phyloP scores from a whole-genome alignment of 2,113 vertebrate species.

The Catagonus wagneri region DNA sequence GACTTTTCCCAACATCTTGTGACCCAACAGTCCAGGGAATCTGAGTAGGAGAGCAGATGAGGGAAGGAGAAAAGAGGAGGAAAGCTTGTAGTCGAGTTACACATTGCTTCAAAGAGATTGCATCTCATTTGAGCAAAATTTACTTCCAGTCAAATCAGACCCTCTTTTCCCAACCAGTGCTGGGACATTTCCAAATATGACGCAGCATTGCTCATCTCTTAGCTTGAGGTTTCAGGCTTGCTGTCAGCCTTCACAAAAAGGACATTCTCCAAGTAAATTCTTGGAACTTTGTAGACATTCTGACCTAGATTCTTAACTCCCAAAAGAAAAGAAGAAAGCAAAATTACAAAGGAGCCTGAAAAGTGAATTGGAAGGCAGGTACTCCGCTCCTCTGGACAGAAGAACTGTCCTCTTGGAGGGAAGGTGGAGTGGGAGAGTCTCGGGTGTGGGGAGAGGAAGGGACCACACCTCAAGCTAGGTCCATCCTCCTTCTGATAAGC shows the following conservation, averaged over 20 bases:
- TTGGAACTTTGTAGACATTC: conserved; percentile 53
- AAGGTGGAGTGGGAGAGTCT: background rate
- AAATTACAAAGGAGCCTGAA: background rate
- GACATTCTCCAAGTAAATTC: conserved; percentile 22
- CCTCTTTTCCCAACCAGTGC: background rate
- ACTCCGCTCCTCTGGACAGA: background rate
- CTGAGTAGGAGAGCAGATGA: background rate
- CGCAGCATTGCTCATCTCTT: background rate
- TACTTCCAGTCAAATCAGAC: background rate
- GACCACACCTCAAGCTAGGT: rapidly evolving
- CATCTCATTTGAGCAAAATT: background rate
- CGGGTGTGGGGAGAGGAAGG: rapidly evolving
- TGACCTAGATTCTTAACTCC: conserved; percentile 56
- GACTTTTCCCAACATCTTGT: background rate
- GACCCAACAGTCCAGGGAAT: conserved; percentile 26
- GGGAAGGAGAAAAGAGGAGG: background rate
- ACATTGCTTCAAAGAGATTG: background rate
- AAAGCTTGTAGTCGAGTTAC: background rate
- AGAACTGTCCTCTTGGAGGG: background rate
- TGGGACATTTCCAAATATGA: background rate
- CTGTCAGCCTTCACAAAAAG: conserved; percentile 10
- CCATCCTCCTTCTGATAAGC: background rate
- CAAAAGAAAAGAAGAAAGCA: conserved; percentile 14
- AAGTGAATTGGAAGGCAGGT: background rate
- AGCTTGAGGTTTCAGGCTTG: background rate